Base-by-base conservation (phyloP, 2,888 invertebrate species). In the Drosophila pseudotakahashii region DNA sequence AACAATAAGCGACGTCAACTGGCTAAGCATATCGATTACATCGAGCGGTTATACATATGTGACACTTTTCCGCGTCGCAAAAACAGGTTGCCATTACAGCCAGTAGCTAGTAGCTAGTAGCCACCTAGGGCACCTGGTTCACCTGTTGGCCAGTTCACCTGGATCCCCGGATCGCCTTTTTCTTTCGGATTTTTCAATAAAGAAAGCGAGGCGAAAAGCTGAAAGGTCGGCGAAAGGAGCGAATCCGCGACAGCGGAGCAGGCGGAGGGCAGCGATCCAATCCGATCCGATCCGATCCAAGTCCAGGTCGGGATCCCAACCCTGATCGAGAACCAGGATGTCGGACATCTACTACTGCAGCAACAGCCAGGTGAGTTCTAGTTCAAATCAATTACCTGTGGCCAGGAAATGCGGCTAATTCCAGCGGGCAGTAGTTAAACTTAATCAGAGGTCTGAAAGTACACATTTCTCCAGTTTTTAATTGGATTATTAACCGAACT, bases 331-430 rank as follows among this genome's bases (percentile, higher is more conserved):
- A 37, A 70, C 68, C 89, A 86, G 86, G 80, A 86, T 86, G 86
- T 88, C 86, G 74, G 86, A 86, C 80, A 86, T 86, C 76, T 86
- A 86, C 76, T 86, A 89, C 30, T 86, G 86, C 75, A 86, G 89
- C 55, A 86, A 89, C 47, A 88, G 78, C 64, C 89, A 86, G 86
- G 86, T 86, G 62, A 77, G 57, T 55, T 59, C 30, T 51, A 23
- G 50, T 34, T 41, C 41, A 42, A 48, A 50, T 16, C 53, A 62
- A 53, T 42, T 57, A 57, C 58, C 10, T 13, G 14, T 47, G 30
- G 36, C 7, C 44, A 51, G 51, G 55, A 57, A 68, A 67, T 50
- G 48, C 36, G 47, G 47, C 19, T 36, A 53, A 48, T 37, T 32
- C 10, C 32, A 41, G 37, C 41, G 30, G 41, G n/a, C 13, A 16